phyloP scores from a whole-genome alignment of 2,797 vertebrate species.

The Anniella stebbinsi region DNA sequence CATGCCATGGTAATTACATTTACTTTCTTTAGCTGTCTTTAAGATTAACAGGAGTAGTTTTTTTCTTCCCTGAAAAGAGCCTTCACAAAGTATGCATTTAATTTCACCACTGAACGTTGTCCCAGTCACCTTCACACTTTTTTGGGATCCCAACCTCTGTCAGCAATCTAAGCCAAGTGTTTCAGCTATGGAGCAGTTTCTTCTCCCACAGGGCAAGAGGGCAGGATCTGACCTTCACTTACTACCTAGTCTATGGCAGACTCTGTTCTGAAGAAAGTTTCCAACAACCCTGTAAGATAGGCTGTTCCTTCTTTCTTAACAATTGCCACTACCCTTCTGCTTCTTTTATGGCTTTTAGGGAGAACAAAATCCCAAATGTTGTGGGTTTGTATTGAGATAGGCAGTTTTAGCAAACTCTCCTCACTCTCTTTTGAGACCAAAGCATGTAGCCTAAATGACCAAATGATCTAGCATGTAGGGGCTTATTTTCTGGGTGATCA shows the following conservation, averaged over 20 bases:
- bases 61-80: not conserved
- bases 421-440: not conserved
- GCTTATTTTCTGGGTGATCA: not conserved
- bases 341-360: not conserved
- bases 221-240: not conserved
- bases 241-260: not conserved
- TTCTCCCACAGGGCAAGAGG: conserved; percentile 33
- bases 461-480: not conserved
- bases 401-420: not conserved
- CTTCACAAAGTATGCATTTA: not conserved
- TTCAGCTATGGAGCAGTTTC: not conserved
- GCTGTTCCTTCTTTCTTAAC: not conserved
- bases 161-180: no score
- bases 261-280: not conserved
- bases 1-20: conserved; percentile 57
- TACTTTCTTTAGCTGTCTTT: conserved; percentile 12
- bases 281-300: not conserved
- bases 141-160: not conserved
- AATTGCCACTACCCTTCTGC: no score
- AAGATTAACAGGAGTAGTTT: not conserved
- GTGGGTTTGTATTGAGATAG: not conserved
- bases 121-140: not conserved
- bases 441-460: not conserved
- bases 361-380: not conserved
- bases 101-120: not conserved